phyloP scores from a whole-genome alignment of 2,797 vertebrate genomes.

The Taenioides sp. region DNA sequence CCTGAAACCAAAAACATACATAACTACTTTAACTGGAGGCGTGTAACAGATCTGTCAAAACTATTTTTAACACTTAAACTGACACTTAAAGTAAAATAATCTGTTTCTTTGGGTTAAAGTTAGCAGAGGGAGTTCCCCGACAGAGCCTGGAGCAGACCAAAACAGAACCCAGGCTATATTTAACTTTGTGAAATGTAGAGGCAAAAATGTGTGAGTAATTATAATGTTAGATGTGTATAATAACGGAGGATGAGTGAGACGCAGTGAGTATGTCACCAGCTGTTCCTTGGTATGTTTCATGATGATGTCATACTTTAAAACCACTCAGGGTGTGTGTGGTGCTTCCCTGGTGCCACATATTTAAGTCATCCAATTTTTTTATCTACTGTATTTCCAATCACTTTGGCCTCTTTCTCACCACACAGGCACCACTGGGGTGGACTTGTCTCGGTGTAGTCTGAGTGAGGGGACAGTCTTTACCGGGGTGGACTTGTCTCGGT shows the following conservation, averaged over 20 bases:
- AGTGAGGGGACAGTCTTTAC: no score
- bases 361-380: no score
- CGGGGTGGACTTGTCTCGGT: no score
- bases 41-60: neutral
- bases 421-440: no score
- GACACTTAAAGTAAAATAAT: neutral
- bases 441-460: no score
- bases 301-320: no score
- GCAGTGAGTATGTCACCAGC: no score
- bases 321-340: no score
- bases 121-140: neutral
- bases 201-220: neutral
- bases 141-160: neutral
- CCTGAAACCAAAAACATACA: conserved; percentile 43
- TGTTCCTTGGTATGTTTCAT: no score
- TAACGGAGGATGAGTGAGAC: neutral
- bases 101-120: neutral
- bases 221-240: neutral
- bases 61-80: neutral
- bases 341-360: no score
- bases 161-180: neutral
- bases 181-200: neutral
- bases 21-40: neutral
- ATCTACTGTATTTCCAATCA: no score
- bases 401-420: no score